Conservation (phyloP, 1,140 invertebrate species). For the Agraylea sexmaculata region DNA sequence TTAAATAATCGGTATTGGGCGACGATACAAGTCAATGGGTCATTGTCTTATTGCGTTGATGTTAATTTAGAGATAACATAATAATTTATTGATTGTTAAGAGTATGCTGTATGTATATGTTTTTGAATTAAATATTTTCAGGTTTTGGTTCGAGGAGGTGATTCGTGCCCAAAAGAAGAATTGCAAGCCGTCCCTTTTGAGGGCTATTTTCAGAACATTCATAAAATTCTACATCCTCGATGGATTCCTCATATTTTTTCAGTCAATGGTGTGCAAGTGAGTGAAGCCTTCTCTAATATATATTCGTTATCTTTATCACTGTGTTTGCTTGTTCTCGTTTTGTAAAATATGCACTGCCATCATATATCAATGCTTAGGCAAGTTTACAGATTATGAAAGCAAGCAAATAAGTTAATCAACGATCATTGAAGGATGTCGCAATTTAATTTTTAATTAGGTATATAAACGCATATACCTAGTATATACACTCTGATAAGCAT, state of each 20-base stretch:
- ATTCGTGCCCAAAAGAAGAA: conserved; percentile 25
- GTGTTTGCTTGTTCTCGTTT: too few relatives aligned
- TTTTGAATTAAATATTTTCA: conserved; percentile 21
- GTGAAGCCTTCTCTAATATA: conserved; percentile 11
- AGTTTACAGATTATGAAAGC: too few relatives aligned
- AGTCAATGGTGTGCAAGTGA: conserved; percentile 34
- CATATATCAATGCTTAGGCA: too few relatives aligned
- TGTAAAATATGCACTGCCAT: too few relatives aligned
- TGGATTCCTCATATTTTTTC: conserved; percentile 31
- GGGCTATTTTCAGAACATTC: conserved; percentile 34
- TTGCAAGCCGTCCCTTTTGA: conserved; percentile 31
- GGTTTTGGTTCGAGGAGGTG: conserved; percentile 41
- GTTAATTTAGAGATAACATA: too few relatives aligned
- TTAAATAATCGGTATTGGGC: too few relatives aligned
- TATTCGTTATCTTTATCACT: conserved; percentile 1
- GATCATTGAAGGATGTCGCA: too few relatives aligned
- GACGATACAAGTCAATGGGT: too few relatives aligned
- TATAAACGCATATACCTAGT: not conserved
- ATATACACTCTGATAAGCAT: too few relatives aligned
- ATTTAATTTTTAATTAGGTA: not conserved
- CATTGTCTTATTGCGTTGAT: too few relatives aligned
- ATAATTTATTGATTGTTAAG: not conserved
- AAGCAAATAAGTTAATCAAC: too few relatives aligned
- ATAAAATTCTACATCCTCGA: conserved; percentile 30
- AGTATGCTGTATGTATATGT: not conserved